Conservation (phyloP, 92 coral and sea anemone genomes). For the Nematostella vectensis region DNA sequence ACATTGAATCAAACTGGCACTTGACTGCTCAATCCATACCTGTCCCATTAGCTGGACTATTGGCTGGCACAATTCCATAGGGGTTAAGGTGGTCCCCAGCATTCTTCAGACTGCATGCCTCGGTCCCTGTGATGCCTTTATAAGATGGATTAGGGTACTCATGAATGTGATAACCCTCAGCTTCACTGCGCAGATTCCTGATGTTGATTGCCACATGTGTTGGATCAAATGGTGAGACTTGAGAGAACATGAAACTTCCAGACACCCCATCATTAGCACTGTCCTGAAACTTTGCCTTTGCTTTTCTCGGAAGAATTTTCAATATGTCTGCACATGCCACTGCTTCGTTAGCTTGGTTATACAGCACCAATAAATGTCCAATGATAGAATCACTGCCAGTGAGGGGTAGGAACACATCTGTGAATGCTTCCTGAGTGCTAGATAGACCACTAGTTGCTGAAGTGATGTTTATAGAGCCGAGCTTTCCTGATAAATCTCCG, state of each 20-base stretch:
- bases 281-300: constrained; percentile 46
- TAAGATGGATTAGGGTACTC: constrained; percentile 69
- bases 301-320: constrained; percentile 42
- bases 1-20: too few relatives aligned
- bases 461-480: constrained; percentile 37
- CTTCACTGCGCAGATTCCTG: constrained; percentile 35
- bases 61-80: constrained; percentile 38
- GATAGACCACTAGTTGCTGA: constrained; percentile 52
- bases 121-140: constrained; percentile 30
- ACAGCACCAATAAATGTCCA: constrained; percentile 58
- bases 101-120: constrained; percentile 39
- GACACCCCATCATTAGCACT: constrained; percentile 58
- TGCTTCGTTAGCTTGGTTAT: constrained; percentile 17
- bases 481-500: constrained; percentile 50
- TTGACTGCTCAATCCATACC: too few relatives aligned
- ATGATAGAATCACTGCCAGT: constrained; percentile 45
- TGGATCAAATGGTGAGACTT: constrained; percentile 76
- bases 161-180: constrained; percentile 84
- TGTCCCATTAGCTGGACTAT: constrained; percentile 62
- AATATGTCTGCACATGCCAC: constrained; percentile 64
- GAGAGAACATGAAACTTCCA: constrained; percentile 59
- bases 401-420: constrained; percentile 55
- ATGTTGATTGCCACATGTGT: constrained; percentile 50
- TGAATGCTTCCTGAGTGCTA: constrained; percentile 38
- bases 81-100: constrained; percentile 91